phyloP scores from a whole-genome alignment of 64 coral and sea anemone species.

The Montipora sp. region DNA sequence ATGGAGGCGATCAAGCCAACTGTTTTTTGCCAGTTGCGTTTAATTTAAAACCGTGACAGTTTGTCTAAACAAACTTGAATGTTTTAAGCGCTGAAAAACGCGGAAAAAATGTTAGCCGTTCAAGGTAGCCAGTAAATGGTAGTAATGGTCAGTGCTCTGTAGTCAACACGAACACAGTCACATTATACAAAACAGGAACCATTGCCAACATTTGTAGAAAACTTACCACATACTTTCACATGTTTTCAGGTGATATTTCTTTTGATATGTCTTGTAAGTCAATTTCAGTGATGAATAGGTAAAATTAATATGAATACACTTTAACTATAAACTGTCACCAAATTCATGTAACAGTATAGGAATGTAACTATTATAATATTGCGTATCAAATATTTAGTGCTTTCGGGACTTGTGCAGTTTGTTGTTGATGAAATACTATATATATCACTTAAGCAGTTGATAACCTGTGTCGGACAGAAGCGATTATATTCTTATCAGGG shows the following conservation, averaged over 20 bases:
- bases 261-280: neutral
- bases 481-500: too few relatives aligned
- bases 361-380: neutral
- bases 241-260: neutral
- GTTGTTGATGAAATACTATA: too few relatives aligned
- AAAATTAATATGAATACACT: slow-evolving; percentile 6
- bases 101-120: too few relatives aligned
- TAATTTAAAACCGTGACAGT: too few relatives aligned
- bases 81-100: too few relatives aligned
- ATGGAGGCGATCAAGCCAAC: too few relatives aligned
- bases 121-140: too few relatives aligned
- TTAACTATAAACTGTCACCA: slow-evolving; percentile 4
- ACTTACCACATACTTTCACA: neutral
- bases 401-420: too few relatives aligned
- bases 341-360: neutral
- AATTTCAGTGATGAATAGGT: slow-evolving; percentile 5
- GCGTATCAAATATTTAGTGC: neutral
- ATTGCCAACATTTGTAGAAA: neutral
- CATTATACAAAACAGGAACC: slow-evolving; percentile 8
- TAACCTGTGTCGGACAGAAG: too few relatives aligned
- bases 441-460: too few relatives aligned
- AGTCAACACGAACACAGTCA: neutral
- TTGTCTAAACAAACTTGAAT: too few relatives aligned
- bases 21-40: too few relatives aligned
- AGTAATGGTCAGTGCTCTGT: neutral